phyloP scores from a whole-genome alignment of 2,888 invertebrate genomes.

The Orchesella flavescens region DNA sequence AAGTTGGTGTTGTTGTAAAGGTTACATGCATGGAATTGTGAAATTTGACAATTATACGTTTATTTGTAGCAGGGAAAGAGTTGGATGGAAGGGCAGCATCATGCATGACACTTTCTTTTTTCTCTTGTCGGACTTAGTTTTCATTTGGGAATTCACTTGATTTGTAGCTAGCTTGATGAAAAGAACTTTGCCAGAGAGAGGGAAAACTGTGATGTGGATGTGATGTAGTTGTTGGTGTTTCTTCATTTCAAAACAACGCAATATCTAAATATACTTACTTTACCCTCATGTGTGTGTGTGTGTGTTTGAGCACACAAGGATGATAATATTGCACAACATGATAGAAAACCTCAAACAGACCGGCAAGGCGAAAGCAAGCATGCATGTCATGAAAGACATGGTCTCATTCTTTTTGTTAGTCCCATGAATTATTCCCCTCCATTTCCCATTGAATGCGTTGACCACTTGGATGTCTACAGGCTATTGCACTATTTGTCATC shows the following conservation, averaged over 20 bases:
- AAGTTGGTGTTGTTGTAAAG: neutral
- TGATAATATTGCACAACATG: slow-evolving; percentile 12
- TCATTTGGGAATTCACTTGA: slow-evolving; percentile 41
- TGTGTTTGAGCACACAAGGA: neutral
- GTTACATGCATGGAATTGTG: slow-evolving; percentile 14
- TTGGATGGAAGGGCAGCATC: slow-evolving; percentile 1
- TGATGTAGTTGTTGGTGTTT: slow-evolving; percentile 23
- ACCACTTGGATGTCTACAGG: slow-evolving; percentile 63
- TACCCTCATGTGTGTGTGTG: neutral
- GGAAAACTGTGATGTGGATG: slow-evolving; percentile 9
- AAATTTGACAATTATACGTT: slow-evolving; percentile 26
- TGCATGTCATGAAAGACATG: slow-evolving; percentile 58
- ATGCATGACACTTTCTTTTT: slow-evolving; percentile 22
- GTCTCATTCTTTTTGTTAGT: slow-evolving; percentile 51
- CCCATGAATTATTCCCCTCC: slow-evolving; percentile 63
- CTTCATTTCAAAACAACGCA: slow-evolving; percentile 25
- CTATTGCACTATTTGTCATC: slow-evolving; percentile 64
- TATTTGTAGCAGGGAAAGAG: slow-evolving; percentile 2
- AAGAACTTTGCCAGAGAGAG: slow-evolving; percentile 18
- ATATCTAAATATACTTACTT: neutral
- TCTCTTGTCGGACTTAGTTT: neutral
- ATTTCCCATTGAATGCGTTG: slow-evolving; percentile 59
- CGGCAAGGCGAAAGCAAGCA: slow-evolving; percentile 47
- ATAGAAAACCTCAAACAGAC: neutral
- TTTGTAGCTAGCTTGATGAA: slow-evolving; percentile 48